Conservation (phyloP, 2,113 vertebrate genomes). For the Promerops cafer region DNA sequence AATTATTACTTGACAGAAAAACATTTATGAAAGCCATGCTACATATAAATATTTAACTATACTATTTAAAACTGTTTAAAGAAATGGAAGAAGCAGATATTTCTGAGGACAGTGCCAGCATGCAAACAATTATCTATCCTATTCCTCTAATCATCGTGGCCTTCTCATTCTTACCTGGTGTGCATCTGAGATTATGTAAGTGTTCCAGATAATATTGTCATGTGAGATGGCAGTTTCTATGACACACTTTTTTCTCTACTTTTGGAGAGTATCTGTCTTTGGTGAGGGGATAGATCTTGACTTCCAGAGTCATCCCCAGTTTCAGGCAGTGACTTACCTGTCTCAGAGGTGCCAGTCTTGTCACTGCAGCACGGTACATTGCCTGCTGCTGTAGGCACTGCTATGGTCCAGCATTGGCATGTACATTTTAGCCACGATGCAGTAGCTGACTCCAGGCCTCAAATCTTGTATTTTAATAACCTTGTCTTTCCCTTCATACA, state of each 20-base stretch:
- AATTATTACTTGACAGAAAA: background rate
- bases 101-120: background rate
- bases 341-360: background rate
- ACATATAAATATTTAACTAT: background rate
- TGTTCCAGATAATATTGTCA: background rate
- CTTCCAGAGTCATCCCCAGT: background rate
- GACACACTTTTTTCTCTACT: background rate
- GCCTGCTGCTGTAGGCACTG: conserved; percentile 53
- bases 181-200: background rate
- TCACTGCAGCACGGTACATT: conserved; percentile 15
- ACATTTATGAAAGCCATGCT: background rate
- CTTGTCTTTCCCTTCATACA: conserved; percentile 61
- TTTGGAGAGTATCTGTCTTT: background rate
- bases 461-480: conserved; percentile 44
- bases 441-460: conserved; percentile 34
- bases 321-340: background rate
- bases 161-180: background rate
- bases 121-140: background rate
- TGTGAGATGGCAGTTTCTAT: background rate
- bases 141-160: background rate
- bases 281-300: background rate
- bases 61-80: background rate
- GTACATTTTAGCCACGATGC: conserved; percentile 13
- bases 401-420: conserved; percentile 29
- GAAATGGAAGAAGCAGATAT: background rate